Base-by-base conservation (phyloP, 2,888 invertebrate species). In the Pyrochroa serraticornis region DNA sequence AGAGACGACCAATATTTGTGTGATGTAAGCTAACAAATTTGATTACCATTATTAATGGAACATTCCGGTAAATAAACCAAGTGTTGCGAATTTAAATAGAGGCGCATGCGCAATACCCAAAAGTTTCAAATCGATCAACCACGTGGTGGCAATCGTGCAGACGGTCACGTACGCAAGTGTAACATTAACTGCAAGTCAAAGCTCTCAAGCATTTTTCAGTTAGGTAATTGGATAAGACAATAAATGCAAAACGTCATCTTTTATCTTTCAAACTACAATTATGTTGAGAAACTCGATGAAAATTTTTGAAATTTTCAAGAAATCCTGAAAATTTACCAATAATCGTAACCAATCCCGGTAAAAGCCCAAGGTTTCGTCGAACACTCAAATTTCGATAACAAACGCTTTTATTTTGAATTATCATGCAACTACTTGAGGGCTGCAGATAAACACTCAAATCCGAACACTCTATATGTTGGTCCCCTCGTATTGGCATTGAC, bases 91-190 rank as follows among this genome's bases (percentile, higher is more conserved):
- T 22, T 22, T 5, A 22, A 22, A 22, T 22, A 5, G 9, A 44
- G 8, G 52, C 53, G 53, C 60, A 42, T 61, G 60, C 60, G 60
- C 46, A 32, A 32, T 7, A 3, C 14, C 31, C 46, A 22, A 22
- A 22, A 52, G 47, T 54, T 49, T 53, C 30, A 33, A 53, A 60
- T 53, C 52, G 53, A 55, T 55, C 46, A 38, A 48, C 47, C 62
- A 64, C 64, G 64, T 65, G 60, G 56, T 51, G 44, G 42, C 53
- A 22, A 57, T 60, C 68, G 66, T 70, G 70, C 64, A 48, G 52
- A 32, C 35, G 61, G 68, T 70, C 70, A 70, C 70, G 70, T 70
- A 70, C 62, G 63, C 70, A 63, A 54, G 12, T 13, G 2, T 42
- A 53, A 60, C 31, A 39, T 39, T 46, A 47, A 51, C 54, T 14